Percentiles rank a stretch among this genome's conserved stretches.
Evolutionary conservation across 2,113 vertebrate species (phyloP).

Genomic region (Oreochromis niloticus): DNA sequence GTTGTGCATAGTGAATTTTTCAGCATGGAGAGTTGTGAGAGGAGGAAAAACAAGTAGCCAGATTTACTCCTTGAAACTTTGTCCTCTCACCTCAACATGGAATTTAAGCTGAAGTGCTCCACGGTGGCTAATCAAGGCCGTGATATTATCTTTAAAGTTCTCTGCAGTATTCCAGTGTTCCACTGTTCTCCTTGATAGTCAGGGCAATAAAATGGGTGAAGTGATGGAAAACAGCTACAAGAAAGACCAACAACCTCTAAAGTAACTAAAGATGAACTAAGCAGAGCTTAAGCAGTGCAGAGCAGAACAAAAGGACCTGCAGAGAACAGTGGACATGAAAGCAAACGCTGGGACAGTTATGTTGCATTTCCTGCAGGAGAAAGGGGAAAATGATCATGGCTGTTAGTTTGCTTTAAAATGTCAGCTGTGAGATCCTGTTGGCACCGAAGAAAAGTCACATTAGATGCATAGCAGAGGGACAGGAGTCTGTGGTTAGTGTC

Average conservation of each 20-base stretch:
- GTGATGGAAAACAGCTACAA: background rate
- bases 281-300: background rate
- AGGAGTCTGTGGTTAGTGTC: background rate
- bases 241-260: background rate
- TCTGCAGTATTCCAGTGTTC: background rate
- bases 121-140: background rate
- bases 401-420: background rate
- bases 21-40: accelerated
- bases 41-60: background rate
- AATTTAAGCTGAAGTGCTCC: background rate
- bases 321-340: background rate
- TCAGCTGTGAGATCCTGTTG: background rate
- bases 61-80: background rate
- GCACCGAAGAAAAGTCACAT: background rate
- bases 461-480: background rate
- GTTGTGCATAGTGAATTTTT: accelerated
- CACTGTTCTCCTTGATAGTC: background rate
- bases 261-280: background rate
- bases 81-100: background rate
- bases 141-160: background rate
- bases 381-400: background rate
- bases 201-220: background rate
- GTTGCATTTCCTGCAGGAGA: background rate
- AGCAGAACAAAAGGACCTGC: background rate
- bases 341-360: background rate